Base-by-base conservation (phyloP, 2,888 invertebrate genomes). In the Melanargia galathea region DNA sequence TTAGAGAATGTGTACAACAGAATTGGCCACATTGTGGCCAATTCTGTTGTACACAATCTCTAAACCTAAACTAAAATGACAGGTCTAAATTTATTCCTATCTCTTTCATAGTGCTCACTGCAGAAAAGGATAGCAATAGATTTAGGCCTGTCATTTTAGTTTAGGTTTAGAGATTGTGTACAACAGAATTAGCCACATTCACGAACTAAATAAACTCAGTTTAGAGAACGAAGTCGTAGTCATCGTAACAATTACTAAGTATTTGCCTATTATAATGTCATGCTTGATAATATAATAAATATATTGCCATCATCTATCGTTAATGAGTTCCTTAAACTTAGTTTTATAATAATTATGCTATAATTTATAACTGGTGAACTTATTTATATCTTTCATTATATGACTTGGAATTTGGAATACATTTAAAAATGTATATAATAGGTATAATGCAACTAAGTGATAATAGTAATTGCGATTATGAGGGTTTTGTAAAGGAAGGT, bases 311-410 rank as follows among this genome's bases (percentile, higher is more conserved):
- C 40, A n/a, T 48, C 8, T 49, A 18, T 52, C 33, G 18, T 52
- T 35, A 20, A 52, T 52, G 51, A 18, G 51, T 52, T 35, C 18
- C 35, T 52, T 52, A 20, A 33, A 33, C 33, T 52, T 49, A 52
- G 30, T 49, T 52, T 33, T 33, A 33, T 52, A 30, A 33, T 26
- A 16, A 5, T 1, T 16, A 26, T 8, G 26, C 8, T 6, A 33
- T 40, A 16, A 40, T 40, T 40, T 40, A 40, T n/a, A 26, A 26
- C 26, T 26, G 10, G 16, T 49, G 16, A 30, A 49, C 38, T 38
- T 38, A 38, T n/a, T 48, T 26, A 49, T 49, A 7, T 49, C 26
- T 26, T 49, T 13, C 30, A 49, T 30, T 49, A 49, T 16, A 30
- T 48, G 3, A 26, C 30, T 40, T 7, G 7, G 49, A 46, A 46